Evolutionary conservation across 2,888 invertebrate genomes (phyloP).

Genomic region (Hanleya hanleyi): DNA sequence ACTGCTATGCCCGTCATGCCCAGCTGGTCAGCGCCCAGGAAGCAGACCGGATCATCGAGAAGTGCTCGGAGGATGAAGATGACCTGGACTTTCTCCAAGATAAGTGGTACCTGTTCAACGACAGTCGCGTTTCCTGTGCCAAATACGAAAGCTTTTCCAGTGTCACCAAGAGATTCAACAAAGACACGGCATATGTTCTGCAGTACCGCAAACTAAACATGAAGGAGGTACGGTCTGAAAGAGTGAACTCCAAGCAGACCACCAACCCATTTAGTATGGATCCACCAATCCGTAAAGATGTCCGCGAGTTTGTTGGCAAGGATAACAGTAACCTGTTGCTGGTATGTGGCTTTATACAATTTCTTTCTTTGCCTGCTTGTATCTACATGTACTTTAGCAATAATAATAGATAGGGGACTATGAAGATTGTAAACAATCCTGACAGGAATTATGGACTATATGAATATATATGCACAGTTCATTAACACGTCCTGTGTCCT

Average conservation of each 20-base stretch:
- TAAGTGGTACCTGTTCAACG: constrained; percentile 88
- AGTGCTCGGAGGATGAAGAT: constrained; percentile 43
- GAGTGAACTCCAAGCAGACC: constrained; percentile 29
- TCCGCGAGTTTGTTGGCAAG: constrained; percentile 50
- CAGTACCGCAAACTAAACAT: constrained; percentile 78
- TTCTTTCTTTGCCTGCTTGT: background rate
- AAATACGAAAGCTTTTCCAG: constrained; percentile 59
- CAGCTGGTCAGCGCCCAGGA: constrained; percentile 44
- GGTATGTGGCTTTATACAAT: constrained; percentile 36
- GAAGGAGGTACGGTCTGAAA: constrained; percentile 25
- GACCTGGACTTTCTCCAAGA: constrained; percentile 72
- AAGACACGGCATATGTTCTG: constrained; percentile 88
- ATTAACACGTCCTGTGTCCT: no score
- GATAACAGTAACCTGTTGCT: constrained; percentile 57
- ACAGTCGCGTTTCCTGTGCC: constrained; percentile 79
- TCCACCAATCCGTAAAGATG: constrained; percentile 47
- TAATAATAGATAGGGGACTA: no score
- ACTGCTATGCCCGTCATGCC: constrained; percentile 80
- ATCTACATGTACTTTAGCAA: no score
- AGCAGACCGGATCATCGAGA: constrained; percentile 22
- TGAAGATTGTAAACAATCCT: no score
- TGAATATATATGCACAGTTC: no score
- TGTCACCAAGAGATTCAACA: constrained; percentile 74
- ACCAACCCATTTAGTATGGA: constrained; percentile 37
- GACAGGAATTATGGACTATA: no score